Base-by-base conservation (phyloP, 30 jellyfish, hydroid and myxozoan species). In the Turritopsis dohrnii region DNA sequence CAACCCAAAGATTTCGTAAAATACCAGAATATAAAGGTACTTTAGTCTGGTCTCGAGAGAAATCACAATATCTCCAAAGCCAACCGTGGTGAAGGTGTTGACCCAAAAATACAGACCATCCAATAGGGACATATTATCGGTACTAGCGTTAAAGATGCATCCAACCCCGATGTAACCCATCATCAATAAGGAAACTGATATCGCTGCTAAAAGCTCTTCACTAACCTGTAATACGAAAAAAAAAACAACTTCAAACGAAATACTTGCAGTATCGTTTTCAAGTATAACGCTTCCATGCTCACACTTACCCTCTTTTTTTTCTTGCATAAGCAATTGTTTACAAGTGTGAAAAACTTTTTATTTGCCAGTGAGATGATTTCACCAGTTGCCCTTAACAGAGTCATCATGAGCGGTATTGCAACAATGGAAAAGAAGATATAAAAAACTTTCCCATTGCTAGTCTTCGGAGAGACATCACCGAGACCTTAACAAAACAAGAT, bases 391-490 rank as follows among this genome's bases (percentile, higher is more conserved):
- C 28, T 54, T 25, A 83, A 53, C 16, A 83, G 26, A 29, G 89
- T 24, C 79, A 83, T 30, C 89, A 83, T 72, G n/a, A 83, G 76
- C 0, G 89, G 89, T n/a, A 83, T 83, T 18, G 89, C 89, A 31
- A 83, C 23, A 18, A 83, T 19, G 8, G 89, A 75, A 52, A 54
- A 83, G 23, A 41, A 19, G 26, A 83, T 74, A 82, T 54, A 74
- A 74, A 83, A 72, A 88, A 83, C 21, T 25, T 72, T 72, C 28
- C 89, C 89, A 22, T 52, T 74, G 17, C n/a, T 31, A 18, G 89
- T 83, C 28, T 71, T 31, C 30, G 89, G 89, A 25, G 29, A 54
- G 16, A 83, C 89, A 31, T 83, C 89, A 29, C 89, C 89, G 31
- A 72, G 74, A 54, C 89, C 89, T 83, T 0, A 29, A 74, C 18